Percentiles rank a stretch among this genome's conserved stretches.
phyloP scores from a whole-genome alignment of 2,113 vertebrate genomes.

The Nothoprocta pentlandii region DNA sequence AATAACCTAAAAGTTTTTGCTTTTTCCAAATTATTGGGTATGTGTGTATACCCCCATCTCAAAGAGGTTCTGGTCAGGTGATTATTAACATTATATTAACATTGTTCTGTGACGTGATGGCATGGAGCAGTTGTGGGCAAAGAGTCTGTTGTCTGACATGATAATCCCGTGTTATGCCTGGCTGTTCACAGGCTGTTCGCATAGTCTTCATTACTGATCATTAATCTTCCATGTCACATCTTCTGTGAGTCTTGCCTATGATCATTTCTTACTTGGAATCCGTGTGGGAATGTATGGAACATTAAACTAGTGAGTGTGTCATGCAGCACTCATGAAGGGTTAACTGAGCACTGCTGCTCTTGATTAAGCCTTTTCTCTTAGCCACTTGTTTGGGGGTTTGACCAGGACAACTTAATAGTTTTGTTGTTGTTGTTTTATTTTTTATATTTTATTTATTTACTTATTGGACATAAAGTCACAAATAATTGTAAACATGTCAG shows the following conservation, averaged over 20 bases:
- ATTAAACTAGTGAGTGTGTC: constrained; percentile 20
- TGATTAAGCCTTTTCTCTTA: neutral
- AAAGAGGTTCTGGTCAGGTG: constrained; percentile 11
- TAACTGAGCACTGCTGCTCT: neutral
- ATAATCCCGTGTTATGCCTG: constrained; percentile 37
- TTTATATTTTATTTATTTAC: neutral
- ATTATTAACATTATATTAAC: constrained; percentile 19
- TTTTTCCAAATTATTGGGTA: constrained; percentile 1
- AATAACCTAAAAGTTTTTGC: neutral
- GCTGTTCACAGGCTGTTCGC: constrained; percentile 24
- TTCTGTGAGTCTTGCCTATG: neutral
- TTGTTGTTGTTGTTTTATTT: neutral
- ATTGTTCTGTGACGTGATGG: constrained; percentile 33
- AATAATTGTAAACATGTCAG: neutral
- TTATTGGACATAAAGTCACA: neutral
- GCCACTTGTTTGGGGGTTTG: neutral
- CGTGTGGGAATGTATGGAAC: neutral
- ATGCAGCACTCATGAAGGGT: neutral
- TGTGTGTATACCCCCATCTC: constrained; percentile 10
- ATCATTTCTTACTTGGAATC: constrained; percentile 14
- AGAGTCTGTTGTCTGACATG: constrained; percentile 39
- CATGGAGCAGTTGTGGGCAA: constrained; percentile 48
- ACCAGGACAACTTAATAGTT: neutral
- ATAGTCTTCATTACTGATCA: constrained; percentile 23
- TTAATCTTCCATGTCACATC: constrained; percentile 29